Percentiles rank a stretch among this genome's conserved stretches.
These are phyloP conservation scores for Stenichneumon culpator DNA, from an alignment of 2,888 invertebrate genomes.

Conservation along the genomic window DNA sequence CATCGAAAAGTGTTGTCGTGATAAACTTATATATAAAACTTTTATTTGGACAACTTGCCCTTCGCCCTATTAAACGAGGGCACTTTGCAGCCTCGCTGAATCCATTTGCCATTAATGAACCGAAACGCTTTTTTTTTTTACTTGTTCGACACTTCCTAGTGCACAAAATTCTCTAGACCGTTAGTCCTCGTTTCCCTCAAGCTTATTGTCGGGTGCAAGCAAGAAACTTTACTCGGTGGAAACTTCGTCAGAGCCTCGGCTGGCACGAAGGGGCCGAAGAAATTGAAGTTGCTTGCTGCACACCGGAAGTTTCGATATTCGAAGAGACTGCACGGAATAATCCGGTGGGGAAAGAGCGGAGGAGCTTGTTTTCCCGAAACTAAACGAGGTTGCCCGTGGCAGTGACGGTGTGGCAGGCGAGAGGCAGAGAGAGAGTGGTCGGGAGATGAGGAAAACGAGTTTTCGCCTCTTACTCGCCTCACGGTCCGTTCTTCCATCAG, in stretches of 20 bases:
- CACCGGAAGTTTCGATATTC: conserved; percentile 63
- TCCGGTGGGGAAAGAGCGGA: conserved; percentile 18
- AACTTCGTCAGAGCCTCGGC: conserved; percentile 36
- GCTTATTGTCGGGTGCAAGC: conserved; percentile 58
- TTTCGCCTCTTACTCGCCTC: conserved; percentile 24
- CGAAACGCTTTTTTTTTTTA: conserved; percentile 20
- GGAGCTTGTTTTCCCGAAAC: conserved; percentile 18
- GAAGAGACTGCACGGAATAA: conserved; percentile 63
- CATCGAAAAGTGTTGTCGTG: neutral
- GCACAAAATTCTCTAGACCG: conserved; percentile 12
- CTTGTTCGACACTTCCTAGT: conserved; percentile 23
- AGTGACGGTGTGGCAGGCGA: conserved; percentile 1
- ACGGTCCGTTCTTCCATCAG: conserved; percentile 55
- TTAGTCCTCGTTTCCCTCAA: conserved; percentile 23
- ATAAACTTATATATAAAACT: neutral
- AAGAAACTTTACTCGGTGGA: conserved; percentile 53
- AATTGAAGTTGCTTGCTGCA: conserved; percentile 40
- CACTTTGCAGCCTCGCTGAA: neutral
- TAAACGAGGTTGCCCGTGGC: conserved; percentile 35
- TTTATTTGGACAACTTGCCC: neutral
- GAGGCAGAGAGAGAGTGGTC: conserved; percentile 9
- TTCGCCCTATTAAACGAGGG: neutral
- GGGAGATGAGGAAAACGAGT: conserved; percentile 58
- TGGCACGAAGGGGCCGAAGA: conserved; percentile 1
- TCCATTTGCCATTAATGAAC: conserved; percentile 3